Percentiles rank a stretch among this genome's conserved stretches.
Evolutionary conservation across 2,888 invertebrate species (phyloP).

Genomic region (Cancer borealis): DNA sequence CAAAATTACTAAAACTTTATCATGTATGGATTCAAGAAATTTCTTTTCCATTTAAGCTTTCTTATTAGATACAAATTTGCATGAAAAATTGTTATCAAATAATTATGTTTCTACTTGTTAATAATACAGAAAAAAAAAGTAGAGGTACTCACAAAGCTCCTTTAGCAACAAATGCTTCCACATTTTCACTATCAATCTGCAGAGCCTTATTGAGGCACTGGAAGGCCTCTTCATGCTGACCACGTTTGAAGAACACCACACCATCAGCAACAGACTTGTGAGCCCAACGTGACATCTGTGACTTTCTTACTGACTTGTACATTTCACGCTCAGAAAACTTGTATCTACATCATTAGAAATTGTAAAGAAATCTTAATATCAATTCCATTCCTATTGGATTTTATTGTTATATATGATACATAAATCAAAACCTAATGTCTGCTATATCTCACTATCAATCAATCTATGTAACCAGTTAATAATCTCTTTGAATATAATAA

Average conservation of each 20-base stretch:
- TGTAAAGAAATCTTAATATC: not conserved
- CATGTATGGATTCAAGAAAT: too few relatives aligned
- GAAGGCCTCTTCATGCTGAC: slow-evolving; percentile 95
- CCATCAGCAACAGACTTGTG: slow-evolving; percentile 97
- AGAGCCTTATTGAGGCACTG: slow-evolving; percentile 96
- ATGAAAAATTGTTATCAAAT: not conserved
- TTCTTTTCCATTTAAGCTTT: too few relatives aligned
- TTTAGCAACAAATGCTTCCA: slow-evolving; percentile 94
- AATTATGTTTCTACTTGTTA: not conserved
- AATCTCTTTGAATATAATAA: not conserved
- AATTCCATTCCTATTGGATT: not conserved
- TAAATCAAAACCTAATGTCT: not conserved
- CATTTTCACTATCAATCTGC: slow-evolving; percentile 93
- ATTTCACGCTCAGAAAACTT: slow-evolving; percentile 67
- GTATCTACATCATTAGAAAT: slow-evolving; percentile 31
- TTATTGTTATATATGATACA: not conserved
- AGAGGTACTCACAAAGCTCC: slow-evolving; percentile 86
- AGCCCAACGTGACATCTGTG: slow-evolving; percentile 96
- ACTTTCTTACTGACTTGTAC: slow-evolving; percentile 87
- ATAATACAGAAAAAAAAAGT: not conserved
- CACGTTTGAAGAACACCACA: slow-evolving; percentile 95
- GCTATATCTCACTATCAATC: not conserved
- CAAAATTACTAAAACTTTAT: too few relatives aligned
- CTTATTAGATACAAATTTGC: too few relatives aligned
- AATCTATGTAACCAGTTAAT: not conserved